Percentiles rank a stretch among this genome's conserved stretches.
Conservation (phyloP, 2,797 vertebrate genomes). For the Leptatherina wallacei region DNA sequence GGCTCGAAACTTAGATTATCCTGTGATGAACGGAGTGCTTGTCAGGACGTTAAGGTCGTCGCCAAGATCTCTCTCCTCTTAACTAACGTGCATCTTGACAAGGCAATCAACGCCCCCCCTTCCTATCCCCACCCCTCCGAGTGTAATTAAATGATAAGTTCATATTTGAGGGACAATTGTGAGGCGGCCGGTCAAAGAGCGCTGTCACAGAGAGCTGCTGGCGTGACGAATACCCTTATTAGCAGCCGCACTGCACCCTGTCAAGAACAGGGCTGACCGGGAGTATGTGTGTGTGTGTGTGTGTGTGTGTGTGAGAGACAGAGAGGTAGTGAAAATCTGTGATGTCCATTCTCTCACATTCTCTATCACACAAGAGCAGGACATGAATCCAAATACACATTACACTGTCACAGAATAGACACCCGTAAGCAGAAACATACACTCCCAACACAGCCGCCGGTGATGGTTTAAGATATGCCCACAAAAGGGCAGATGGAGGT, state of each 20-base stretch:
- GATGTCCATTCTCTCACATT: slow-evolving; percentile 26
- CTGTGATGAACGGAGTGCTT: slow-evolving; percentile 71
- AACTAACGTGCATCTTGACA: slow-evolving; percentile 90
- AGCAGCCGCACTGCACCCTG: slow-evolving; percentile 85
- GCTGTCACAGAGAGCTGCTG: slow-evolving; percentile 78
- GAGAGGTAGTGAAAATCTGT: slow-evolving; percentile 23
- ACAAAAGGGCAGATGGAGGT: slow-evolving; percentile 79
- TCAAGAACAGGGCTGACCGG: slow-evolving; percentile 75
- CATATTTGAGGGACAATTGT: slow-evolving; percentile 90
- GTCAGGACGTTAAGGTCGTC: slow-evolving; percentile 74
- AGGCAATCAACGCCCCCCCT: slow-evolving; percentile 80
- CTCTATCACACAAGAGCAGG: slow-evolving; percentile 22
- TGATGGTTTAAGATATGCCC: slow-evolving; percentile 77
- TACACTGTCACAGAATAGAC: not conserved
- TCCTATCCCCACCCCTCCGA: slow-evolving; percentile 70
- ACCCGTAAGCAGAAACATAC: slow-evolving; percentile 6
- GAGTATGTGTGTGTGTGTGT: slow-evolving; percentile 35
- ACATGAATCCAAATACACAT: slow-evolving; percentile 11
- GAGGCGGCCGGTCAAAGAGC: slow-evolving; percentile 58
- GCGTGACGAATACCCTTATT: slow-evolving; percentile 93
- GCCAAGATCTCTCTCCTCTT: slow-evolving; percentile 84
- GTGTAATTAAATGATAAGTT: slow-evolving; percentile 96
- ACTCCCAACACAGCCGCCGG: slow-evolving; percentile 48
- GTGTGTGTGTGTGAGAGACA: slow-evolving; percentile 47
- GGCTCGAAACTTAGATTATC: slow-evolving; percentile 65